Percentiles rank a stretch among this genome's conserved stretches.
Evolutionary conservation across 2,888 invertebrate genomes (phyloP).

Genomic region (Herminia tarsipennalis): DNA sequence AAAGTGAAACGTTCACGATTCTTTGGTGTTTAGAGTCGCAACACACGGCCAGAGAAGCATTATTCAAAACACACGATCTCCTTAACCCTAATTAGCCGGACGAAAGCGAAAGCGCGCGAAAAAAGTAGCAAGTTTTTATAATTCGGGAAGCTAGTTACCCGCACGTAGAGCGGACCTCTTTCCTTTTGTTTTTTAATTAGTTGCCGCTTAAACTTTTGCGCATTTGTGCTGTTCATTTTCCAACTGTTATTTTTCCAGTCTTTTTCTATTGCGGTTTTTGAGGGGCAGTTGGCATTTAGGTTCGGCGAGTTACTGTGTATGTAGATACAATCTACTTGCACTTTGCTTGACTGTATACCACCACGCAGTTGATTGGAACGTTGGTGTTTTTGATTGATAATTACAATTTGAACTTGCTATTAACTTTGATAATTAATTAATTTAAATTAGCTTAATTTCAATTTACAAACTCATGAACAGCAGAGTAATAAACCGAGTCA

Average conservation of each 20-base stretch:
- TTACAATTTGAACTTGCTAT: background rate
- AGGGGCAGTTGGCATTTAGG: constrained; percentile 32
- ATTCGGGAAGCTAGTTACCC: constrained; percentile 71
- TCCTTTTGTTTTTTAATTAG: constrained; percentile 79
- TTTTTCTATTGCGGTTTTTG: constrained; percentile 23
- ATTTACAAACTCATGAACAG: constrained; percentile 14
- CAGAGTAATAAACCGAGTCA: constrained; percentile 14
- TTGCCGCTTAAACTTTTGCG: constrained; percentile 75
- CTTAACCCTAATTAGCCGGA: constrained; percentile 77
- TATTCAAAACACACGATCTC: constrained; percentile 59
- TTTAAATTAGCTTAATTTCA: constrained; percentile 8
- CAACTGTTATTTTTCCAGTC: constrained; percentile 47
- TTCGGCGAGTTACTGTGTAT: constrained; percentile 6
- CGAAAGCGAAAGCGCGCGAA: constrained; percentile 74
- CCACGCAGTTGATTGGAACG: too few relatives aligned
- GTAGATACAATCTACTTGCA: constrained; percentile 2
- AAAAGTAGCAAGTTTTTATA: constrained; percentile 66
- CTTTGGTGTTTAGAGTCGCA: background rate
- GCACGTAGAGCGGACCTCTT: constrained; percentile 64
- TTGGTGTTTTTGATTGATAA: background rate
- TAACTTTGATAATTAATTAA: too few relatives aligned
- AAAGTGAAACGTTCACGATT: background rate
- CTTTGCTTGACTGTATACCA: too few relatives aligned
- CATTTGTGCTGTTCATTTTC: constrained; percentile 61
- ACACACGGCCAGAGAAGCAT: constrained; percentile 18